Percentiles rank a stretch among this genome's conserved stretches.
phyloP scores from a whole-genome alignment of 2,797 vertebrate genomes.

The Pangasius krempfi region DNA sequence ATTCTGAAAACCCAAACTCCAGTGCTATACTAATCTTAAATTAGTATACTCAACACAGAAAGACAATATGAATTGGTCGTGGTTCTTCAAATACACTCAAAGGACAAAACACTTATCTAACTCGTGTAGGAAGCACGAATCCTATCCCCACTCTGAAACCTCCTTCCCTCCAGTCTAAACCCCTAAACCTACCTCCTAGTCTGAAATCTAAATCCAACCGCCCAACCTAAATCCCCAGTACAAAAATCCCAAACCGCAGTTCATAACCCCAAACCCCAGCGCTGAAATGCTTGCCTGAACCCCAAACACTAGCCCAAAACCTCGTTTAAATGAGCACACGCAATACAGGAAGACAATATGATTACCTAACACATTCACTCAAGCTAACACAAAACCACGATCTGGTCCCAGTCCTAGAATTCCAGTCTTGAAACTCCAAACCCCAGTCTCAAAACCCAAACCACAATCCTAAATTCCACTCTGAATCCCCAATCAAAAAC shows the following conservation, averaged over 20 bases:
- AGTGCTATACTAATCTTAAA: background rate
- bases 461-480: background rate
- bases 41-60: background rate
- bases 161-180: background rate
- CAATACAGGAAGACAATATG: background rate
- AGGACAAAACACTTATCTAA: background rate
- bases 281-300: background rate
- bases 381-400: background rate
- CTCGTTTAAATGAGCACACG: background rate
- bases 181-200: background rate
- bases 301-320: background rate
- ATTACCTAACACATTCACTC: background rate
- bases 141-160: background rate
- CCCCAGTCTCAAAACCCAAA: background rate
- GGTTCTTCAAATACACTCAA: background rate
- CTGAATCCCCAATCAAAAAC: background rate
- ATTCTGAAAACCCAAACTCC: background rate
- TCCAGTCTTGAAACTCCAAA: background rate
- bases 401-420: background rate
- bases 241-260: background rate
- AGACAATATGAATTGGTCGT: background rate
- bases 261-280: background rate
- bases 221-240: background rate
- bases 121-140: background rate
- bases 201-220: background rate